Base-by-base conservation (phyloP, 2,113 vertebrate species). In the Myrmecophaga tridactyla region DNA sequence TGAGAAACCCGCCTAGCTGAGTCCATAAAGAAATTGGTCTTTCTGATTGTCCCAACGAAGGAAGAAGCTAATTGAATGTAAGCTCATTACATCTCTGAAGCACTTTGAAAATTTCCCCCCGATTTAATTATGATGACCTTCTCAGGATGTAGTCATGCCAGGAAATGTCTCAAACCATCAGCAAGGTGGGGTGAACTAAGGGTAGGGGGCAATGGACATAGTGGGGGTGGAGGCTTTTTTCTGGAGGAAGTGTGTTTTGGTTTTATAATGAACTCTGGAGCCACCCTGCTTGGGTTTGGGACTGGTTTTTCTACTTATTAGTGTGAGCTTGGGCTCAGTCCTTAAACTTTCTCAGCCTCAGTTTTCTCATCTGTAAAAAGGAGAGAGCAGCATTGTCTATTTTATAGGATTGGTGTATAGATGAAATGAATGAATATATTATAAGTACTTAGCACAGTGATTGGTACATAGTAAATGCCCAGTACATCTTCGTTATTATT, bases 51-150 rank as follows among this genome's bases (percentile, higher is more conserved):
- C 60, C 86, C 83, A 92, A 0, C 43, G 92, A 96, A 96, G 94
- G 95, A 95, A 93, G 94, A 90, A 90, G 56, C 95, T 97, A 96
- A 97, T 95, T 88, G 89, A 91, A 95, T 86, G 83, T 96, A 96
- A 89, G 76, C 96, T 95, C 91, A 86, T 97, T 97, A 96, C 29
- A 31, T 92, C 82, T 89, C 96, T 88, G 95, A 85, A 94, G 96
- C 75, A 77, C 63, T 96, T 85, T 90, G 92, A 95, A 96, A 94
- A 93, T 96, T 77, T 83, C 62, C 86, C 93, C 48, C 18, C 72
- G 72, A 97, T 97, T 94, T 82, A 94, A 97, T 96, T 96, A 96
- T 41, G 53, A 72, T 58, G 89, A 94, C 77, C 63, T 46, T 94
- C 73, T 95, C 97, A 96, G 97, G 96, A 97, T 97, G 78, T 67